Evolutionary conservation across 2,797 vertebrate species (phyloP), one percentile per base, ranked within the genome.

Genomic region (Scarus forsteni): DNA sequence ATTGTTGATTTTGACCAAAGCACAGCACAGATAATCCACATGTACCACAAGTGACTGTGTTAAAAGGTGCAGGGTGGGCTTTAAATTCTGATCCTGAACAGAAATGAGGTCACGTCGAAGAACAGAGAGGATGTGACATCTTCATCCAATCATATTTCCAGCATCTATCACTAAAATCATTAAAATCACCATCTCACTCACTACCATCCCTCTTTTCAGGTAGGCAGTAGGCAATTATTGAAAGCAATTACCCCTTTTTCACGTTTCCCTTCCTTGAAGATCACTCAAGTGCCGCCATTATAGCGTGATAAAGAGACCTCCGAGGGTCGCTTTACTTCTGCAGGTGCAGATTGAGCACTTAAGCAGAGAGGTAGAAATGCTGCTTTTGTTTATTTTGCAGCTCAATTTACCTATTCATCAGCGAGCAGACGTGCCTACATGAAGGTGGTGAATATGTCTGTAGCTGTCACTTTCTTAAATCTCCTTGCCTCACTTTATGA

Each of bases 221-320:
- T 34, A 1, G 2, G 40, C 66, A 44, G 50, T 15, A 51, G 70
- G 19, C 6, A 63, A 57, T 75, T 52, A 61, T 71, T 72, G 46
- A 57, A 49, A 64, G 45, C 44, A 48, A 59, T 83, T 60, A 57
- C 43, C 50, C 5, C 13, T 44, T 54, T 68, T 68, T 45, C 75
- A 46, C 14, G 6, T 80, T 61, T 77, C 53, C 19, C 58, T 65
- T 59, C 53, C 34, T 66, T 65, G 38, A 69, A 39, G 55, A 34
- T 60, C 48, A 35, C 60, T 81, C n/a, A 64, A 66, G 54, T 56
- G 56, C 44, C 45, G 8, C 64, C 0, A 1, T 73, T 52, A 18
- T 39, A 60, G 13, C 2, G 9, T 60, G 66, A 85, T 83, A 57
- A 82, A 88, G 75, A 71, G 65, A 78, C 56, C 65, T 80, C 55